A percentile compares a stretch with the other conserved stretches of the same genome.
Evolutionary conservation across 2,888 invertebrate species (phyloP).

Genomic region (Papilio elwesi): DNA sequence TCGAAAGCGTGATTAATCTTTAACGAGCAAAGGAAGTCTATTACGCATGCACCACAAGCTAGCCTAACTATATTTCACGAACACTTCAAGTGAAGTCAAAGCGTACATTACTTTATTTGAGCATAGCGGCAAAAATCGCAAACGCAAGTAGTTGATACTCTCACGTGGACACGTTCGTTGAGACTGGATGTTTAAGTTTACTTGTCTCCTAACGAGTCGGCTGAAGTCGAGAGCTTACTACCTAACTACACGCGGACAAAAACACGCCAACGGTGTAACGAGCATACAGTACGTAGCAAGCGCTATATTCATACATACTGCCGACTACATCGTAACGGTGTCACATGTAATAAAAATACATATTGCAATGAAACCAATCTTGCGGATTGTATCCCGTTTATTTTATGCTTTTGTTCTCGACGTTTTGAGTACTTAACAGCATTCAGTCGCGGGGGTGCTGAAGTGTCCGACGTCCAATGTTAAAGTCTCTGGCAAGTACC

Average conservation of each 20-base stretch:
- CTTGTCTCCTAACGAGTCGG: constrained; percentile 38
- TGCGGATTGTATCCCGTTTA: no score
- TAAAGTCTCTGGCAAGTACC: no score
- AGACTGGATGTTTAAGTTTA: constrained; percentile 36
- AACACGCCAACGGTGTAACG: constrained; percentile 62
- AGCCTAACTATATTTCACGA: constrained; percentile 3
- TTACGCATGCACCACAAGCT: not conserved
- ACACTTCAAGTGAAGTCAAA: not conserved
- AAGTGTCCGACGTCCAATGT: no score
- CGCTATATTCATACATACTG: constrained; percentile 45
- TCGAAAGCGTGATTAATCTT: not conserved
- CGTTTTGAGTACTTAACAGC: no score
- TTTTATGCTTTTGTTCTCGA: no score
- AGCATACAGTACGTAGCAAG: constrained; percentile 61
- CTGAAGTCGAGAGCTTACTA: constrained; percentile 33
- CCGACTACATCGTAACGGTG: no score
- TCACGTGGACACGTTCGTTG: constrained; percentile 15
- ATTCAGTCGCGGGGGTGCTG: no score
- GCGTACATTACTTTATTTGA: constrained; percentile 18
- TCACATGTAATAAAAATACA: no score
- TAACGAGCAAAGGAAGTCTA: not conserved
- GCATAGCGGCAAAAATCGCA: constrained; percentile 25
- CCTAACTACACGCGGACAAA: constrained; percentile 24
- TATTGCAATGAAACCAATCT: no score
- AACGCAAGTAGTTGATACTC: constrained; percentile 33